Percentiles rank a stretch among this genome's conserved stretches.
phyloP scores from a whole-genome alignment of 2,888 invertebrate species.

The Cryptocheilus praepositus region DNA sequence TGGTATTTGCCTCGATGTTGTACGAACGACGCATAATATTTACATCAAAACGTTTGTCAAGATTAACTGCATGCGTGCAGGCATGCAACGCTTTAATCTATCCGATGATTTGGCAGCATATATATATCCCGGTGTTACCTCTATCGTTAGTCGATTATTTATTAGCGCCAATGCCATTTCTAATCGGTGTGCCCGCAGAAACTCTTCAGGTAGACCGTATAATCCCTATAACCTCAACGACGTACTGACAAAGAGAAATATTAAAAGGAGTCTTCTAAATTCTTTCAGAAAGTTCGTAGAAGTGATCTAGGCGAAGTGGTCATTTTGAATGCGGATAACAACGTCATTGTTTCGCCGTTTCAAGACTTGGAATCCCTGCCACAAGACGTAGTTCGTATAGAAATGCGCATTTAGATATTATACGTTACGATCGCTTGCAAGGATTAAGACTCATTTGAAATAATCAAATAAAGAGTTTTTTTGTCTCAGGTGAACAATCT shows the following conservation, averaged over 20 bases:
- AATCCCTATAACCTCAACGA: slow-evolving; percentile 5
- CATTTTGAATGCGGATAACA: slow-evolving; percentile 93
- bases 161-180: slow-evolving; percentile 97
- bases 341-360: slow-evolving; percentile 90
- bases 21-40: slow-evolving; percentile 96
- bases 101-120: slow-evolving; percentile 99
- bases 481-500: slow-evolving; percentile 82
- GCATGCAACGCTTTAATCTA: slow-evolving; percentile 96
- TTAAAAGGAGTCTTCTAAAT: not conserved
- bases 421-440: slow-evolving; percentile 28
- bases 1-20: slow-evolving; percentile 95
- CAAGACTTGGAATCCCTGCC: slow-evolving; percentile 94
- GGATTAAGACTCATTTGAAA: slow-evolving; percentile 41
- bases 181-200: slow-evolving; percentile 94
- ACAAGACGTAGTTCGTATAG: slow-evolving; percentile 85
- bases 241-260: not conserved
- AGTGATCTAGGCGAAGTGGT: slow-evolving; percentile 96
- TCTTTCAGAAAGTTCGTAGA: slow-evolving; percentile 82
- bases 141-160: slow-evolving; percentile 91
- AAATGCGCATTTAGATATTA: slow-evolving; percentile 14
- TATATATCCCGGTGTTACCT: slow-evolving; percentile 97
- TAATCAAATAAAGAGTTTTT: slow-evolving; percentile 56
- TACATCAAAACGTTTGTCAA: slow-evolving; percentile 90
- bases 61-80: slow-evolving; percentile 94
- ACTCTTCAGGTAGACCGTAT: slow-evolving; percentile 82